Evolutionary conservation across 2,888 invertebrate genomes (phyloP).

Genomic region (Lasioglossum figueresi): DNA sequence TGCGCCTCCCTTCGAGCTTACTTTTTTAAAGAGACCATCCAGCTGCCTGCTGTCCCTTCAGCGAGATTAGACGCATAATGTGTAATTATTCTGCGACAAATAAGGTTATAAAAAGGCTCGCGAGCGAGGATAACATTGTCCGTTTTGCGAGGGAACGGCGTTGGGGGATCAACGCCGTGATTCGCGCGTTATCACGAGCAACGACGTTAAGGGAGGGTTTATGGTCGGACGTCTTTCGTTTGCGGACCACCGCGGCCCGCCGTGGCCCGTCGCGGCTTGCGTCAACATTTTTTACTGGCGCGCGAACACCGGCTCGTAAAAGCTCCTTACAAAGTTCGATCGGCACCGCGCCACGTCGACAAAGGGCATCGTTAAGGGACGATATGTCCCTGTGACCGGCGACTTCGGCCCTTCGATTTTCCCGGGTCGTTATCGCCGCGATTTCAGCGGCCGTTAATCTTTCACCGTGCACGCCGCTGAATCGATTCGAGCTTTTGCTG

Average conservation of each 20-base stretch:
- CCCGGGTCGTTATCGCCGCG: neutral
- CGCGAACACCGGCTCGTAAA: slow-evolving; percentile 51
- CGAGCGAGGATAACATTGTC: neutral
- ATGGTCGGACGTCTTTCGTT: slow-evolving; percentile 42
- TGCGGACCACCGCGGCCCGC: slow-evolving; percentile 15
- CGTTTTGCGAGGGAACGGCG: neutral
- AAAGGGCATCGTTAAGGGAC: slow-evolving; percentile 28
- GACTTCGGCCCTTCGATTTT: slow-evolving; percentile 10
- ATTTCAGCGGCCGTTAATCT: slow-evolving; percentile 9
- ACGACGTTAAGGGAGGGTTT: slow-evolving; percentile 46
- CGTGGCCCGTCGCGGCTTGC: slow-evolving; percentile 10
- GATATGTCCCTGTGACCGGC: slow-evolving; percentile 18
- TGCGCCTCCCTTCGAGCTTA: too few relatives aligned
- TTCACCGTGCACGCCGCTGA: neutral
- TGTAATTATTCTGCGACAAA: neutral
- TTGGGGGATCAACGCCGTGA: slow-evolving; percentile 9
- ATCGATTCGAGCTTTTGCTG: neutral
- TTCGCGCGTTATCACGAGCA: slow-evolving; percentile 18
- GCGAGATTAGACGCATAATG: neutral
- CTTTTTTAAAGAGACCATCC: too few relatives aligned
- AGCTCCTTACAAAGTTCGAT: slow-evolving; percentile 22
- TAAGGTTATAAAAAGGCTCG: neutral
- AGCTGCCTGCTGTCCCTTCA: too few relatives aligned
- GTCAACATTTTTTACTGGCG: slow-evolving; percentile 49
- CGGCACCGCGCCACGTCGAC: neutral